Conservation (phyloP, 2,797 vertebrate genomes). For the Botia kubotai region DNA sequence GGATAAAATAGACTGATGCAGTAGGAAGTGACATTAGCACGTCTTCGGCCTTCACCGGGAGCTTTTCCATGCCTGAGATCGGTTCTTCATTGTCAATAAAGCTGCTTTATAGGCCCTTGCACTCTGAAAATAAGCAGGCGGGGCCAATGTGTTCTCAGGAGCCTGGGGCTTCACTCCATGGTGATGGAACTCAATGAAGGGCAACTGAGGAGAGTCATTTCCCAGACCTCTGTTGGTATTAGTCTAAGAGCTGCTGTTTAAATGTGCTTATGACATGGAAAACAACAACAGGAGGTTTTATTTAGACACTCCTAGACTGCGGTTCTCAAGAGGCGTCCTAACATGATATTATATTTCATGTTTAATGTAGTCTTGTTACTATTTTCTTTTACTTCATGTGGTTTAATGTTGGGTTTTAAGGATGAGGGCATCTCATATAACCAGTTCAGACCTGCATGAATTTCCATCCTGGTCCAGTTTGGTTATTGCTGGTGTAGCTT, state of each 20-base stretch:
- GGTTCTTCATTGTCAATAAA: constrained; percentile 22
- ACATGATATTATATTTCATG: background rate
- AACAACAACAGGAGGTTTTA: constrained; percentile 5
- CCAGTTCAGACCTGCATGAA: background rate
- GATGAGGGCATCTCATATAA: background rate
- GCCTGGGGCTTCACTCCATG: constrained; percentile 54
- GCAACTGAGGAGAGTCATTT: background rate
- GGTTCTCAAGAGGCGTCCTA: background rate
- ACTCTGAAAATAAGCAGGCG: constrained; percentile 33
- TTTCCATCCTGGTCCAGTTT: too few relatives aligned
- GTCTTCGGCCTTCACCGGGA: background rate
- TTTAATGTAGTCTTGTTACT: background rate
- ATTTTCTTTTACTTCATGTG: background rate
- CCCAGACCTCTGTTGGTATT: constrained; percentile 25
- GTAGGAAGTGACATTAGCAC: background rate
- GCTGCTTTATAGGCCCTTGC: background rate
- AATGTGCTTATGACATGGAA: background rate
- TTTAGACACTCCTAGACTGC: background rate
- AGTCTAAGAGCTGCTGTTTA: constrained; percentile 10
- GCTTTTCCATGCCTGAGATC: background rate
- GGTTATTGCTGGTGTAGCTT: too few relatives aligned
- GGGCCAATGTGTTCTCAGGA: constrained; percentile 17
- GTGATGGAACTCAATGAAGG: constrained; percentile 48
- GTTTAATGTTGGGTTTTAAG: background rate
- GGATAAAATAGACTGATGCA: background rate